phyloP scores from a whole-genome alignment of 2,888 invertebrate genomes.

The Linhomoeus sp. region DNA sequence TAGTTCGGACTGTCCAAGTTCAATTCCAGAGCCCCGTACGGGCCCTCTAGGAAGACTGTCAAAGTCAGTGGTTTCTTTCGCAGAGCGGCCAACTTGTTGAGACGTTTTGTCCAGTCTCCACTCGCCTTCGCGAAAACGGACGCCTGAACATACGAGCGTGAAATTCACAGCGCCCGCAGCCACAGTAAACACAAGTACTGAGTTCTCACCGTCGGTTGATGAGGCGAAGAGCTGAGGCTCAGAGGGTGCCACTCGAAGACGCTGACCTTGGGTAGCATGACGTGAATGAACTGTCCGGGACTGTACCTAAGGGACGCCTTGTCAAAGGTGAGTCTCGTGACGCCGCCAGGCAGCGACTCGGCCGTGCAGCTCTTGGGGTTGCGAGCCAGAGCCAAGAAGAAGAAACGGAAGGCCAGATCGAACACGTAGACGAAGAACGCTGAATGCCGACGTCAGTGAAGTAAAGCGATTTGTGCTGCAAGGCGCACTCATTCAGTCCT shows the following conservation, averaged over 20 bases:
- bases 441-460: too few relatives aligned
- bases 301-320: neutral
- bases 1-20: neutral
- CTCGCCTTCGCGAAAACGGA: constrained; percentile 81
- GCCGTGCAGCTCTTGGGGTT: neutral
- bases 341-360: neutral
- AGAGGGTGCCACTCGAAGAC: constrained; percentile 4
- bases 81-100: constrained; percentile 38
- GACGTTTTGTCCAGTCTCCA: constrained; percentile 76
- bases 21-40: neutral
- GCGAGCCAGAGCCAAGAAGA: neutral
- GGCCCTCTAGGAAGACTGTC: neutral
- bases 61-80: neutral
- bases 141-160: constrained; percentile 31
- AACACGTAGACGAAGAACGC: neutral
- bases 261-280: constrained; percentile 2
- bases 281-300: neutral
- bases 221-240: neutral
- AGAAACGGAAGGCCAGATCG: neutral
- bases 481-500: too few relatives aligned
- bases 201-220: neutral
- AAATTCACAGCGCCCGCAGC: neutral
- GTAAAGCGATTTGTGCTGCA: too few relatives aligned
- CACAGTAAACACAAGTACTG: neutral
- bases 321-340: neutral